phyloP scores from a whole-genome alignment of 2,113 vertebrate genomes.

The Indicator indicator region DNA sequence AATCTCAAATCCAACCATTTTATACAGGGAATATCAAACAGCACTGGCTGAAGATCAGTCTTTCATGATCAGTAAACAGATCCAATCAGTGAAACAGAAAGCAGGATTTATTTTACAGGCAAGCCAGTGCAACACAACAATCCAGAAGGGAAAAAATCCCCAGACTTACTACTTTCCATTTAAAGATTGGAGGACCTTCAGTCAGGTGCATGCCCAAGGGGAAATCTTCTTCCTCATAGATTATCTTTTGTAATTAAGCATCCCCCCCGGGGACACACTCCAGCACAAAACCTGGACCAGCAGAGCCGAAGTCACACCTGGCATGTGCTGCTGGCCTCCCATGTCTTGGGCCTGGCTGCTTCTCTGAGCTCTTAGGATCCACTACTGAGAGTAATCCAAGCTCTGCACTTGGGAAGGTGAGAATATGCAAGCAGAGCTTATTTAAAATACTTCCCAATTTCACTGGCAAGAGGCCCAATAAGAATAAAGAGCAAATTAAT shows the following conservation, averaged over 20 bases:
- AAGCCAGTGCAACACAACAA: neutral
- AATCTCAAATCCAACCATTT: neutral
- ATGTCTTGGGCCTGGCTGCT: accelerated
- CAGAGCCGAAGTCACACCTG: accelerated
- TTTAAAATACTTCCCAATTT: neutral
- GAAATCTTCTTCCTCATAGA: neutral
- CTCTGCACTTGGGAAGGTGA: neutral
- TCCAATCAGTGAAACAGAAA: neutral
- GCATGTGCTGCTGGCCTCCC: accelerated
- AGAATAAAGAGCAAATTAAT: slow-evolving; percentile 18
- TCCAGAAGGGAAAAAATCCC: neutral
- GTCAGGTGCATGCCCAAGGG: neutral
- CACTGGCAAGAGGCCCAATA: neutral
- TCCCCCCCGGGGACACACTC: neutral
- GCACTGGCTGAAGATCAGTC: neutral
- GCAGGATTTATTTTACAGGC: neutral
- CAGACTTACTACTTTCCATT: neutral
- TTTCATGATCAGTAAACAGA: neutral
- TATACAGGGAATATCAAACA: neutral
- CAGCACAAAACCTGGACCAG: neutral
- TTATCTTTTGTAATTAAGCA: neutral
- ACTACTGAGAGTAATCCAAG: neutral
- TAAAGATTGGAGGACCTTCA: neutral
- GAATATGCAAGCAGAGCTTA: neutral
- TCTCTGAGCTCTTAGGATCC: neutral